These are phyloP conservation scores for Trematocara variabile DNA, from an alignment of 2,113 vertebrate genomes.

Conservation along the genomic window DNA sequence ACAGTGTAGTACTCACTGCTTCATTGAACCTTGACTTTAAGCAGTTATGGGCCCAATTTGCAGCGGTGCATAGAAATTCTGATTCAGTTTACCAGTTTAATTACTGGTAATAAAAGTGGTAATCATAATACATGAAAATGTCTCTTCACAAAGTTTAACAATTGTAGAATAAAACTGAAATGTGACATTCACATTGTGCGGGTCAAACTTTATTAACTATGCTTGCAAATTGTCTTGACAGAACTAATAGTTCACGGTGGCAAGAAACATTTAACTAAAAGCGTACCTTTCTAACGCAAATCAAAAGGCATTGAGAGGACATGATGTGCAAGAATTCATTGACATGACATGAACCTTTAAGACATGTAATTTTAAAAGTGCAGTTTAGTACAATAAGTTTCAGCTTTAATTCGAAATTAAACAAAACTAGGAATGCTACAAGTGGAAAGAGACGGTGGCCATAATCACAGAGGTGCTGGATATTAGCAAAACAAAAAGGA, in stretches of 20 bases:
- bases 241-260: not conserved
- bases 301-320: slow-evolving; percentile 6
- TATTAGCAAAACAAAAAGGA: not conserved
- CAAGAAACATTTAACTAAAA: not conserved
- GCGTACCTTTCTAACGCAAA: not conserved
- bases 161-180: not conserved
- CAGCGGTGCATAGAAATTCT: not conserved
- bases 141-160: not conserved
- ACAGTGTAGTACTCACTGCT: not conserved
- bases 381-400: slow-evolving; percentile 10
- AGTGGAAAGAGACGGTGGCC: not conserved
- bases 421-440: not conserved
- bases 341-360: slow-evolving; percentile 20
- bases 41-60: not conserved
- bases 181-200: not conserved
- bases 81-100: not conserved
- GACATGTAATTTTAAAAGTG: slow-evolving; percentile 24
- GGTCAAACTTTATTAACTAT: slow-evolving; percentile 35
- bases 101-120: not conserved
- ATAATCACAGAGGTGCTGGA: not conserved
- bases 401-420: not conserved
- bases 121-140: not conserved
- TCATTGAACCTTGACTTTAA: not conserved
- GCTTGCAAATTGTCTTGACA: slow-evolving; percentile 2
- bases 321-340: not conserved